A percentile compares a stretch with the other conserved stretches of the same genome.
phyloP scores from a whole-genome alignment of 2,888 invertebrate genomes.

The Amorpha juglandis region DNA sequence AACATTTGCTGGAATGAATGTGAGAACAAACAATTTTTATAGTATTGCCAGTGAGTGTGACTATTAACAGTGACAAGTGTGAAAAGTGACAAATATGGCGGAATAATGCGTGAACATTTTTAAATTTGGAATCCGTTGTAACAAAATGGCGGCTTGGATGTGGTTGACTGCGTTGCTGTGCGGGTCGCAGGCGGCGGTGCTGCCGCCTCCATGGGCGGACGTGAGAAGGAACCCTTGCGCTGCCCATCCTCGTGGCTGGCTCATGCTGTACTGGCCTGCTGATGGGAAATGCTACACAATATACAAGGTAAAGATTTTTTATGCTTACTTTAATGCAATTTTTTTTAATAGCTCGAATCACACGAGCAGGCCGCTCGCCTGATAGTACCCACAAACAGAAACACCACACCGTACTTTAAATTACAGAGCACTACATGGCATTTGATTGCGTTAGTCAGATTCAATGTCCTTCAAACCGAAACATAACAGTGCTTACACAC shows the following conservation, averaged over 20 bases:
- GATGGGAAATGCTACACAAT: slow-evolving; percentile 94
- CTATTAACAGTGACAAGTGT: background rate
- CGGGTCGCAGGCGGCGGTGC: slow-evolving; percentile 85
- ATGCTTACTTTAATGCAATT: background rate
- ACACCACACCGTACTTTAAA: too few species aligned
- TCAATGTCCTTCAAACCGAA: too few species aligned
- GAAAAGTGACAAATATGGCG: slow-evolving; percentile 11
- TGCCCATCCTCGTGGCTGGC: slow-evolving; percentile 91
- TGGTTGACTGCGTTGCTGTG: slow-evolving; percentile 71
- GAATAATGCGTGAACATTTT: slow-evolving; percentile 28
- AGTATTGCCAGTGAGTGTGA: background rate
- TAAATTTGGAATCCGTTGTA: slow-evolving; percentile 34
- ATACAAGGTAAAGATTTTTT: slow-evolving; percentile 85
- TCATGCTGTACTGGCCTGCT: slow-evolving; percentile 92
- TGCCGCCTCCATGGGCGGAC: slow-evolving; percentile 94
- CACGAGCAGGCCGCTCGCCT: too few species aligned
- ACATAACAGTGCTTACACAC: too few species aligned
- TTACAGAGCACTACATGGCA: too few species aligned
- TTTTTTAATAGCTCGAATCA: too few species aligned
- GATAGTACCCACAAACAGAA: too few species aligned
- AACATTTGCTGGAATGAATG: background rate
- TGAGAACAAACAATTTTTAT: background rate
- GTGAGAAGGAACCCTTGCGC: slow-evolving; percentile 92
- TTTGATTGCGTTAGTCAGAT: too few species aligned
- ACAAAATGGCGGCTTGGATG: slow-evolving; percentile 68